Conservation (phyloP, 30 jellyfish, hydroid and myxozoan genomes). For the Hydractinia symbiolongicarpus region DNA sequence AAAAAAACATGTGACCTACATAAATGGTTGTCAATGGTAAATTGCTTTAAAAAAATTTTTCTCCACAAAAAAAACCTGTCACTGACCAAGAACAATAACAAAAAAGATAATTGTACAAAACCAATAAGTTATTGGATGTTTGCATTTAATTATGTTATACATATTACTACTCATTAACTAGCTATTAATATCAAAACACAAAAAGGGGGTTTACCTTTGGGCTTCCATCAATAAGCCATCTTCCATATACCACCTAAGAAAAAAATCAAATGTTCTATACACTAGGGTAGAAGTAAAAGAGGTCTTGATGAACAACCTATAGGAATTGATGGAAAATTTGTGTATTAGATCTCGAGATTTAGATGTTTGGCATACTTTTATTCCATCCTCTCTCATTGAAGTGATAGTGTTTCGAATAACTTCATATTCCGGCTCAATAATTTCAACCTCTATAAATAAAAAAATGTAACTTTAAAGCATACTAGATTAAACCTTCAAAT, state of each 20-base stretch:
- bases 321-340: background rate
- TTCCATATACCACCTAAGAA: conserved; percentile 74
- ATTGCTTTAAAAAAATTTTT: too few species aligned
- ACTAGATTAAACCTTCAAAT: too few species aligned
- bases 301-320: background rate
- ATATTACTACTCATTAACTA: too few species aligned
- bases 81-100: too few species aligned
- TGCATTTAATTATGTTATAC: too few species aligned
- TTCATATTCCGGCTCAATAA: conserved; percentile 65
- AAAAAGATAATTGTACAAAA: too few species aligned
- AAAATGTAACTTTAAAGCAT: background rate
- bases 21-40: too few species aligned
- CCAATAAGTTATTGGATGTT: too few species aligned
- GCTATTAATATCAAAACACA: background rate
- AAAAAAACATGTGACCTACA: too few species aligned
- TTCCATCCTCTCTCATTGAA: conserved; percentile 86
- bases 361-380: conserved; percentile 49
- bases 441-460: conserved; percentile 69
- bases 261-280: background rate
- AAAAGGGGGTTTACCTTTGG: conserved; percentile 53
- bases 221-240: conserved; percentile 94
- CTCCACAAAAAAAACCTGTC: too few species aligned
- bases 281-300: background rate
- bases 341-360: background rate
- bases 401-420: conserved; percentile 50